Conservation (phyloP, 2,888 invertebrate species). For the Aplocera efformata region DNA sequence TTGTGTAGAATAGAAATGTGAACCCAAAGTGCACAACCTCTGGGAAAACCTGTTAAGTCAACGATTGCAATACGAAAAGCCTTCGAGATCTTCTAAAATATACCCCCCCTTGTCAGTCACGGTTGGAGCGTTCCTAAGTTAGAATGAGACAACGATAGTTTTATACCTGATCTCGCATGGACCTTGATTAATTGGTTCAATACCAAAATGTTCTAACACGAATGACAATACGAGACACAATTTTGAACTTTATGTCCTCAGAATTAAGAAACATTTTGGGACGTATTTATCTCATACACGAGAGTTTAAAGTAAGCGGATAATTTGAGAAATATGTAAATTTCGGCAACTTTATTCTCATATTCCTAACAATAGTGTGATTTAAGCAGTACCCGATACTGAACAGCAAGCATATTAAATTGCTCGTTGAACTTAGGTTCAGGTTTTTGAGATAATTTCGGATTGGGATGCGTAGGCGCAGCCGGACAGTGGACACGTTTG, state of each 20-base stretch:
- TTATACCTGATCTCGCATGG: slow-evolving; percentile 47
- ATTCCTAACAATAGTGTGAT: slow-evolving; percentile 22
- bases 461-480: slow-evolving; percentile 60
- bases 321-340: slow-evolving; percentile 49
- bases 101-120: slow-evolving; percentile 45
- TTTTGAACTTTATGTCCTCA: slow-evolving; percentile 29
- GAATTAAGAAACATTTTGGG: slow-evolving; percentile 34
- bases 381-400: slow-evolving; percentile 14
- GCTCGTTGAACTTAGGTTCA: slow-evolving; percentile 11
- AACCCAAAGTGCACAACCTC: slow-evolving; percentile 49
- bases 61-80: slow-evolving; percentile 59
- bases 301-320: slow-evolving; percentile 45
- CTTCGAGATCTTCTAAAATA: slow-evolving; percentile 34
- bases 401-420: slow-evolving; percentile 9
- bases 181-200: slow-evolving; percentile 45
- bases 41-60: slow-evolving; percentile 72
- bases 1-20: not conserved
- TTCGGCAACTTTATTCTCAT: slow-evolving; percentile 32
- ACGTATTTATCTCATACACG: slow-evolving; percentile 53
- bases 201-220: slow-evolving; percentile 41
- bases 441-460: slow-evolving; percentile 43
- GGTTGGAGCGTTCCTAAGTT: slow-evolving; percentile 16
- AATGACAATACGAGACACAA: slow-evolving; percentile 26
- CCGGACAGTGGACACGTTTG: slow-evolving; percentile 73
- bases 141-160: slow-evolving; percentile 41